Percentiles rank a stretch among this genome's conserved stretches.
phyloP scores from a whole-genome alignment of 37 sponge, comb jelly and placozoan species.

The Halichondria panicea region DNA sequence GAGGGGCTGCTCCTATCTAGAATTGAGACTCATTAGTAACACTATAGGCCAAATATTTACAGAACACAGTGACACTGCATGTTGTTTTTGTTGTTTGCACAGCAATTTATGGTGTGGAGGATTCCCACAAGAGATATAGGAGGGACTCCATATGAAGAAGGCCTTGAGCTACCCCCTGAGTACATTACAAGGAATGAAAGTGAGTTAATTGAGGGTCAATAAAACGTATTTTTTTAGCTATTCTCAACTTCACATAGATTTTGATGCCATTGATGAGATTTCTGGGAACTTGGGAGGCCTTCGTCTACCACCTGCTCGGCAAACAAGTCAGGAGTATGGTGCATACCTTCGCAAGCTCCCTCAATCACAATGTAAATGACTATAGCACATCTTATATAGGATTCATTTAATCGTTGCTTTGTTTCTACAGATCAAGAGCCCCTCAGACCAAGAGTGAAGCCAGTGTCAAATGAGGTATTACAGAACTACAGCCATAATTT shows the following conservation, averaged over 20 bases:
- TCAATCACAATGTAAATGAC: background rate
- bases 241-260: constrained; percentile 9
- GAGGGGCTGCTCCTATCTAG: constrained; percentile 27
- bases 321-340: constrained; percentile 75
- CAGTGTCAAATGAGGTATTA: background rate
- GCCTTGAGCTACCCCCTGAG: constrained; percentile 28
- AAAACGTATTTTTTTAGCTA: background rate
- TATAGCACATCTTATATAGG: background rate
- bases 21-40: background rate
- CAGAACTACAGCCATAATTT: background rate
- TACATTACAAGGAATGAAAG: constrained; percentile 20
- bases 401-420: background rate
- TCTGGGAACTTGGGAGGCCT: constrained; percentile 11
- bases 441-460: background rate
- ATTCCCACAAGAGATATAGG: constrained; percentile 68
- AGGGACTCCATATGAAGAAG: constrained; percentile 17
- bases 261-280: constrained; percentile 63
- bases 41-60: background rate
- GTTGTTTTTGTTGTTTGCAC: background rate
- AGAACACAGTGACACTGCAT: background rate
- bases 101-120: constrained; percentile 84
- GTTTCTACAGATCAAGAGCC: background rate
- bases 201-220: background rate
- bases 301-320: constrained; percentile 49
- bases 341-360: constrained; percentile 26